Evolutionary conservation across 2,113 vertebrate species (phyloP).

Genomic region (Leucopsar rothschildi): DNA sequence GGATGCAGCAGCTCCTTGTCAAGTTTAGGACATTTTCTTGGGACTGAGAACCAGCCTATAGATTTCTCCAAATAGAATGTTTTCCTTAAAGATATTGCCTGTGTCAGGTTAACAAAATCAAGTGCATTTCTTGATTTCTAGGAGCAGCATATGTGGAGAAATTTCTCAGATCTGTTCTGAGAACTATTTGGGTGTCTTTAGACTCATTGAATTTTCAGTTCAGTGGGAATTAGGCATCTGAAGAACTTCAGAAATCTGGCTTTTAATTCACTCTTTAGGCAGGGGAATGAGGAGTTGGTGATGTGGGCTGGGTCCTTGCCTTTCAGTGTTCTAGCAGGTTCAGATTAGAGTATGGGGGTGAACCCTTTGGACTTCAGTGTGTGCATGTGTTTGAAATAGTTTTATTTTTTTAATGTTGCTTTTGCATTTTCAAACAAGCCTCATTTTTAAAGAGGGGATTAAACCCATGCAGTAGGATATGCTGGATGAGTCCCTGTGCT

Average conservation of each 20-base stretch:
- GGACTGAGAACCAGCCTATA: not conserved
- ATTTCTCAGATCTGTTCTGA: not conserved
- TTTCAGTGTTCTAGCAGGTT: not conserved
- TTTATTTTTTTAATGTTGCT: not conserved
- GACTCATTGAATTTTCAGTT: not conserved
- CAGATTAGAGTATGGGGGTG: not conserved
- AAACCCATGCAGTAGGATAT: not conserved
- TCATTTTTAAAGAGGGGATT: not conserved
- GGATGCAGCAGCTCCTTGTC: not conserved
- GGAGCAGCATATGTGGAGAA: not conserved
- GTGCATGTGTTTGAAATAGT: not conserved
- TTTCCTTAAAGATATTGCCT: not conserved
- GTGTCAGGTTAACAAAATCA: not conserved
- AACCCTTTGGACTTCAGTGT: not conserved
- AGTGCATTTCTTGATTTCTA: not conserved
- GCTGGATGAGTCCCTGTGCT: not conserved
- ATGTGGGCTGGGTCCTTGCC: fast-evolving
- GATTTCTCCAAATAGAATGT: not conserved
- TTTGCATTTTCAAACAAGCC: not conserved
- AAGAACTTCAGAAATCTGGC: not conserved
- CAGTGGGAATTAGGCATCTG: not conserved
- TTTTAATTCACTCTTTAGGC: not conserved
- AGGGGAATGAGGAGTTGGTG: not conserved
- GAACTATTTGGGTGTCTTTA: not conserved
- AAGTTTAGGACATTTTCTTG: not conserved